Evolutionary conservation across 2,888 invertebrate genomes (phyloP), one percentile per base, ranked within the genome.

Genomic region (Noctua comes): DNA sequence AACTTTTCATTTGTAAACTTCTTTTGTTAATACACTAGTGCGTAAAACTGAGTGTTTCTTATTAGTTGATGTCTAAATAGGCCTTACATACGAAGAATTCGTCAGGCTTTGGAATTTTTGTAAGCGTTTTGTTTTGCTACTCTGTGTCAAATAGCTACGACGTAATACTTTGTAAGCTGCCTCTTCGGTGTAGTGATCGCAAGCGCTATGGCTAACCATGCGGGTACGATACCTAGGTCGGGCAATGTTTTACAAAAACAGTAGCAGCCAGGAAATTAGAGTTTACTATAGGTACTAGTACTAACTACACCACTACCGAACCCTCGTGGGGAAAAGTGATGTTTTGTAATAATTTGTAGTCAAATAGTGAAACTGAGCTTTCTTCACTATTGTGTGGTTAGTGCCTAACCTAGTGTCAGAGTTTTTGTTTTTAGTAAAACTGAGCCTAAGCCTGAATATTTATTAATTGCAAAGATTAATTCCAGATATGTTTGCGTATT

Each of bases 1-100:
- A 86, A 74, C 64, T 59, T 59, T 80, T 62, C 64, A 40, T 66
- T 80, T 73, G 72, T 74, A 18, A 65, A 65, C 13, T 59, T 54
- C 27, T 69, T 46, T 84, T 82, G 84, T 74, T 36, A 68, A 36
- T 81, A 73, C 57, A 73, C 51, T 66, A 21, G 54, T 81, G 31
- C n/a, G n/a, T 69, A 59, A 72, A 65, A 31, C 13, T 40, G 43
- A 24, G 54, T 75, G 40, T 76, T 76, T n/a, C 46, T 54, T 65
- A 70, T 72, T 68, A 68, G 10, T 40, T 71, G 43, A 64, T 72
- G 40, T 43, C 46, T 48, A 68, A 65, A 46, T 46, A 69, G 59
- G 70, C n/a, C n/a, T 78, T 18, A 46, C 27, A 54, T 27, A 62
- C 11, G 18, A 76, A 54, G 13, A 65, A 69, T 77, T 83, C 5